phyloP scores from a whole-genome alignment of 2,113 vertebrate species.

The Pluvianellus socialis region DNA sequence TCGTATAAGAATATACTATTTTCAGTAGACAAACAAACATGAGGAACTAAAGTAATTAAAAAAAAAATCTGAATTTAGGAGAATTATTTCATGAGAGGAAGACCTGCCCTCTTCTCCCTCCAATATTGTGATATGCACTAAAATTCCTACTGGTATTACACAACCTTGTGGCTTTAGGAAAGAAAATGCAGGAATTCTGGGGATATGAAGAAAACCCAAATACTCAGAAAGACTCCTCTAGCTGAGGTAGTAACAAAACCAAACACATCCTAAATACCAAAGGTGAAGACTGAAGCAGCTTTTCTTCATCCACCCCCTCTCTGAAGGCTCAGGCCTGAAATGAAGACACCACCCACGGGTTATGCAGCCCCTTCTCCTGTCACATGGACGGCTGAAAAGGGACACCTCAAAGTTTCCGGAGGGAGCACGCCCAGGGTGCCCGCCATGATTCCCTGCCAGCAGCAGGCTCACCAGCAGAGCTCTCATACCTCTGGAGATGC shows the following conservation, averaged over 20 bases:
- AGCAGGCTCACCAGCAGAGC: background rate
- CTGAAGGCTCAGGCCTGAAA: background rate
- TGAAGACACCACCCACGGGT: background rate
- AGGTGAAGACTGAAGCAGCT: background rate
- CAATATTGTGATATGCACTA: background rate
- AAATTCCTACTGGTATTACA: background rate
- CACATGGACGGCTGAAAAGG: background rate
- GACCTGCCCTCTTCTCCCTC: background rate
- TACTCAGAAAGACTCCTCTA: background rate
- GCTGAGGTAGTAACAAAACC: background rate
- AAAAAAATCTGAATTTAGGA: background rate
- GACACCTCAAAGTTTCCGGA: background rate
- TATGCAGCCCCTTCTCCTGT: background rate
- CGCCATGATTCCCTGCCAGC: fast-evolving
- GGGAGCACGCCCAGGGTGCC: background rate
- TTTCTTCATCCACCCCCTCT: background rate
- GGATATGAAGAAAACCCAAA: background rate
- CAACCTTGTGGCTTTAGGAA: background rate
- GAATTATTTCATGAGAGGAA: background rate
- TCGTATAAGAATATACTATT: background rate
- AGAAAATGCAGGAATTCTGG: background rate
- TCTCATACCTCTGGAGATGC: background rate
- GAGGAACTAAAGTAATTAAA: background rate
- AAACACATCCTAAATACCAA: background rate
- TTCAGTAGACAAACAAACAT: background rate